Conservation (phyloP, 2,888 invertebrate genomes). For the Nomada hirtipes region DNA sequence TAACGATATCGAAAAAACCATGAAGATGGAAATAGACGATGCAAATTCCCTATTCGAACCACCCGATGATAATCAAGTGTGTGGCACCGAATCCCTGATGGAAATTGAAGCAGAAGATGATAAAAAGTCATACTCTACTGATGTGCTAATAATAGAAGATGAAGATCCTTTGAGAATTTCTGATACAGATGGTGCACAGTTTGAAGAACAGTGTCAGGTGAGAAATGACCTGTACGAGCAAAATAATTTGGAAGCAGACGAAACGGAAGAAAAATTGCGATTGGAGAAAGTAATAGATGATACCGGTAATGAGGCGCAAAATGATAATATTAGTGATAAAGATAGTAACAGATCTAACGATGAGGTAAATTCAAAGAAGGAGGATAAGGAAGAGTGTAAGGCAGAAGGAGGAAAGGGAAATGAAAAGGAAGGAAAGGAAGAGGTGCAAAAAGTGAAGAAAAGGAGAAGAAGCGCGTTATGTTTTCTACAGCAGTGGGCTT, state of each 20-base stretch:
- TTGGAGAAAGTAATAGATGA: conserved; percentile 74
- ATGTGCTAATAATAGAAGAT: conserved; percentile 78
- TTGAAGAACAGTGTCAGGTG: conserved; percentile 63
- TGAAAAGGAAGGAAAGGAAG: conserved; percentile 84
- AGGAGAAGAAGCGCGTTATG: conserved; percentile 90
- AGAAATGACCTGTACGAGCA: conserved; percentile 67
- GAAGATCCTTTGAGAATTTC: conserved; percentile 74
- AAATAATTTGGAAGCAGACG: conserved; percentile 55
- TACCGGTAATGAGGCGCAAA: conserved; percentile 76
- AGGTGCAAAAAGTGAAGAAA: conserved; percentile 86
- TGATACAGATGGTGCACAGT: conserved; percentile 67
- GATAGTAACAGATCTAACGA: conserved; percentile 72
- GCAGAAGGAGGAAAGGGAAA: conserved; percentile 70
- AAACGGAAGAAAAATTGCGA: conserved; percentile 79
- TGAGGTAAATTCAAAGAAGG: conserved; percentile 73
- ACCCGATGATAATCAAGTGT: conserved; percentile 61
- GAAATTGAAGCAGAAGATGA: conserved; percentile 78
- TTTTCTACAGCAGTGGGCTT: conserved; percentile 91
- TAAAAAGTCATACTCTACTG: conserved; percentile 75
- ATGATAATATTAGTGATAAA: conserved; percentile 82
- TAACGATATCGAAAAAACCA: conserved; percentile 50
- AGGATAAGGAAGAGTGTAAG: conserved; percentile 70
- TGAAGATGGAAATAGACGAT: conserved; percentile 64
- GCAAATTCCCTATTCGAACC: conserved; percentile 54
- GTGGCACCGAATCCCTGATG: conserved; percentile 67